A percentile compares a stretch with the other conserved stretches of the same genome.
Conservation (phyloP, 2,113 vertebrate species). For the Larimichthys crocea region DNA sequence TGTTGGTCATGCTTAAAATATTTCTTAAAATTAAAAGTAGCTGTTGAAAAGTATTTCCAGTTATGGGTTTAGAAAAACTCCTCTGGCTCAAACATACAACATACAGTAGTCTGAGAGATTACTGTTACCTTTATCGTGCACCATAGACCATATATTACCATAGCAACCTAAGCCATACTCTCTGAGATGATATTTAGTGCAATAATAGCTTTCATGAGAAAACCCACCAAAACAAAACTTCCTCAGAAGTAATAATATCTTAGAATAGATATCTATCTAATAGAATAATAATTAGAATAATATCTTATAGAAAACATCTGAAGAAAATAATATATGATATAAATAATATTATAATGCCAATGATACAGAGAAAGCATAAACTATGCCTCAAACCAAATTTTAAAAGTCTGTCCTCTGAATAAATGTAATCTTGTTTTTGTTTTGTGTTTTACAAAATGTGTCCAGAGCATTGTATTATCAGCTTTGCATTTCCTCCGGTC, state of each 20-base stretch:
- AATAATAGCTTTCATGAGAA: no score
- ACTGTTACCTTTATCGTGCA: not conserved
- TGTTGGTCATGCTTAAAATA: not conserved
- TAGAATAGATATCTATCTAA: no score
- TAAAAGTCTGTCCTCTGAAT: not conserved
- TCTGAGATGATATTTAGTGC: no score
- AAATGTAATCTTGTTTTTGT: not conserved
- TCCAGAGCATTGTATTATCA: conserved; percentile 5
- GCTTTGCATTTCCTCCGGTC: conserved; percentile 20
- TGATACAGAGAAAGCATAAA: not conserved
- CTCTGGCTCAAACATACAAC: not conserved
- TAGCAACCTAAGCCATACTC: not conserved
- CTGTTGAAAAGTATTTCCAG: not conserved
- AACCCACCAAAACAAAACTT: no score
- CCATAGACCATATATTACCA: not conserved
- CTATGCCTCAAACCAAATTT: not conserved
- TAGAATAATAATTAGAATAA: no score
- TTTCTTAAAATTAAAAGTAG: not conserved
- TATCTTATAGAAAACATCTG: no score
- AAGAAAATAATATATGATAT: no score
- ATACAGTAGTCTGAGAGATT: not conserved
- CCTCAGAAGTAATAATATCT: no score
- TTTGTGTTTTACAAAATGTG: not conserved
- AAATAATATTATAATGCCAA: no score
- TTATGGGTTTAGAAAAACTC: not conserved